Evolutionary conservation across 2,113 vertebrate genomes (phyloP), one percentile per base, ranked within the genome.

Genomic region (Microcebus lehilahytsara): DNA sequence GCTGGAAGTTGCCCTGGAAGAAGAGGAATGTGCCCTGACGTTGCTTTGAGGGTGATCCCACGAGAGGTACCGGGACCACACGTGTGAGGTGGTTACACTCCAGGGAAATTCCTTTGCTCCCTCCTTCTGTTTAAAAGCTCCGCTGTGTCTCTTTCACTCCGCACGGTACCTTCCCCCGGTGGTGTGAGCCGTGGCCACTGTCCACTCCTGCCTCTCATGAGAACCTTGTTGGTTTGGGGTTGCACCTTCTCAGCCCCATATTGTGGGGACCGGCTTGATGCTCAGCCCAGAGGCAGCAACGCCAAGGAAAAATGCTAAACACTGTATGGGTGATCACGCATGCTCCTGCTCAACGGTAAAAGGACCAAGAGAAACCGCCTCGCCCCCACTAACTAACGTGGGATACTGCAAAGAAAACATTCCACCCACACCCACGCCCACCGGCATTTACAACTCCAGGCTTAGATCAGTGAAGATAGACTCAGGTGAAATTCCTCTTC

Each of bases 91-190:
- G 96, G 96, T 89, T 94, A 96, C 92, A 92, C 97, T 96, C 78
- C 49, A 88, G 91, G 75, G 96, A 86, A 94, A 98, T 97, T 98
- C 91, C 96, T 97, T 98, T 96, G 91, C 92, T 97, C 92, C 96
- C 93, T 97, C 97, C 96, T 80, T 97, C 56, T 90, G 34, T 97
- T 97, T 1, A 95, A 97, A 98, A 93, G 64, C 72, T 96, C 96
- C 34, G 72, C 19, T 69, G 42, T 97, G 96, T 96, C 96, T 62
- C 92, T 96, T 97, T 87, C 69, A 95, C n/a, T 96, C 90, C 91
- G 19, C 67, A 60, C 93, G 93, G 46, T 62, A 92, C 92, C 97
- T 97, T 92, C 66, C 96, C 83, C 96, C 79, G 71, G 95, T 83
- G 83, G 92, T 6, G 30, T 67, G 32, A 62, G 92, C 11, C 81